These are phyloP conservation scores for Oreochromis niloticus DNA, from an alignment of 2,113 vertebrate species.

Conservation along the genomic window DNA sequence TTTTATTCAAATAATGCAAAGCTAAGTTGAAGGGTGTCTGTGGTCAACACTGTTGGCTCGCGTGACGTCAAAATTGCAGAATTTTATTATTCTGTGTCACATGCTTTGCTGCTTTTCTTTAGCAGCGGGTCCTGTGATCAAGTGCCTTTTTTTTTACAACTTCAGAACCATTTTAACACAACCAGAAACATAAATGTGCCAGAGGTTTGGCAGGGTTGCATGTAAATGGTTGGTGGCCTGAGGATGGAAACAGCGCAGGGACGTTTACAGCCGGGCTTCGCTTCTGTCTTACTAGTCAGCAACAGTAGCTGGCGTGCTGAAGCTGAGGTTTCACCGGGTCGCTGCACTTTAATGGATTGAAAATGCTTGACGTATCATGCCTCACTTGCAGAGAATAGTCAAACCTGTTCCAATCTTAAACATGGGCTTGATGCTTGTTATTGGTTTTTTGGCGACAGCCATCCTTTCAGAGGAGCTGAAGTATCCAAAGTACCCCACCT, in stretches of 20 bases:
- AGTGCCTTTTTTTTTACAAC: not conserved
- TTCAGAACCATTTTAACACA: not conserved
- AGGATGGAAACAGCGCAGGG: not conserved
- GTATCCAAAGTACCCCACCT: not conserved
- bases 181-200: constrained; percentile 35
- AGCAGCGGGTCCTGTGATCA: not conserved
- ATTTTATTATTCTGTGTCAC: not conserved
- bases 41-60: not conserved
- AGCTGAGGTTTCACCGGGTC: not conserved
- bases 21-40: not conserved
- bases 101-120: not conserved
- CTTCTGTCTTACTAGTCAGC: constrained; percentile 25
- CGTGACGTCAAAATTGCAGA: not conserved
- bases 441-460: not conserved
- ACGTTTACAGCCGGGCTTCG: not conserved
- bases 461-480: not conserved
- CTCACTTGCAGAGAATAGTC: constrained; percentile 18
- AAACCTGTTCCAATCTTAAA: not conserved
- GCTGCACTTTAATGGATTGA: not conserved
- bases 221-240: not conserved
- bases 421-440: not conserved
- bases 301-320: constrained; percentile 16
- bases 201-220: constrained; percentile 1
- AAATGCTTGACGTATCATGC: not conserved
- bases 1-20: not conserved